phyloP scores from a whole-genome alignment of 1,140 invertebrate species.

The Pogonomyrmex californicus region DNA sequence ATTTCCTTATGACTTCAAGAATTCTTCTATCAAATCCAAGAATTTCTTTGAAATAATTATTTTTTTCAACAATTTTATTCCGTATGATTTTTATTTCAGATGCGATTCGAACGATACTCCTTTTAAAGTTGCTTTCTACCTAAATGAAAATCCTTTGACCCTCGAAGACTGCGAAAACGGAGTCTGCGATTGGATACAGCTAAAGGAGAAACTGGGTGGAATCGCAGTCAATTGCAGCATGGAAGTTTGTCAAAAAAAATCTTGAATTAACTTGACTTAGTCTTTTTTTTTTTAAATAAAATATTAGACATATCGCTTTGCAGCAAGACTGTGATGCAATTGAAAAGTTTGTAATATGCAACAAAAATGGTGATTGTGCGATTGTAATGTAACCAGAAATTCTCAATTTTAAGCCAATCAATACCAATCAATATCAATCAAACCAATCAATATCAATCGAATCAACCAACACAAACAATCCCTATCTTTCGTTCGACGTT shows the following conservation, averaged over 20 bases:
- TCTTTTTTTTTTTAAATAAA: not conserved
- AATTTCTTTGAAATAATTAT: too few species aligned
- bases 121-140: conserved; percentile 83
- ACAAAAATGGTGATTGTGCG: not conserved
- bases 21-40: too few species aligned
- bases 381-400: not conserved
- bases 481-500: not conserved
- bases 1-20: too few species aligned
- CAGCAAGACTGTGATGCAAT: not conserved
- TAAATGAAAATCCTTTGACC: conserved; percentile 80
- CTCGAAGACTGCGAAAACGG: conserved; percentile 82
- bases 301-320: not conserved
- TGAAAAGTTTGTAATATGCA: not conserved
- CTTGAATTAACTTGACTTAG: not conserved
- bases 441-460: too few species aligned
- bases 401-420: not conserved
- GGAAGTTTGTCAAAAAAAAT: conserved; percentile 36
- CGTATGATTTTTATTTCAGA: conserved; percentile 67
- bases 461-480: not conserved
- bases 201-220: conserved; percentile 69
- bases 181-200: conserved; percentile 83
- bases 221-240: conserved; percentile 26
- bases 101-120: conserved; percentile 73
- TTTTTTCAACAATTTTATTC: too few species aligned
- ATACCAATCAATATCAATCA: too few species aligned